These are phyloP conservation scores for Pseudomyrmex flavicornis DNA, from an alignment of 1,140 invertebrate species.

Conservation along the genomic window DNA sequence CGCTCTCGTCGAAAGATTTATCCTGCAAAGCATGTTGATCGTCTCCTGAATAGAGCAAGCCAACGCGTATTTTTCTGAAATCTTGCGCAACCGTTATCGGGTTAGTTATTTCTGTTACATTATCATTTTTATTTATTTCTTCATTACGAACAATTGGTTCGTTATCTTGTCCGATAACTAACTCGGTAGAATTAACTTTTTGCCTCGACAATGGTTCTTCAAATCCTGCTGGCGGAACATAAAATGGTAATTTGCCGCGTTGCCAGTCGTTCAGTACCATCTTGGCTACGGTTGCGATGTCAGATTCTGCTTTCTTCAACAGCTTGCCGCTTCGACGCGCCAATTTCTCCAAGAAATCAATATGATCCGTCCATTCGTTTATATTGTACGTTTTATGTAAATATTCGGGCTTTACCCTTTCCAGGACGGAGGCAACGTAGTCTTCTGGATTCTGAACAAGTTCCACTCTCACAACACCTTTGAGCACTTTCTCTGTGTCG, in stretches of 20 bases:
- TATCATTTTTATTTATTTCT: constrained; percentile 68
- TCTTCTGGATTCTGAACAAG: constrained; percentile 97
- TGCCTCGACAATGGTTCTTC: constrained; percentile 87
- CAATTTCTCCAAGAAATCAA: constrained; percentile 97
- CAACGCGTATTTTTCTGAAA: constrained; percentile 92
- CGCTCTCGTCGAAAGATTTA: constrained; percentile 2
- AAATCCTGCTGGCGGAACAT: constrained; percentile 93
- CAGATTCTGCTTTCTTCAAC: constrained; percentile 98
- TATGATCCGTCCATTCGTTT: constrained; percentile 90
- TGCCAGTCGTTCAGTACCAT: constrained; percentile 99
- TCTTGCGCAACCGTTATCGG: constrained; percentile 88
- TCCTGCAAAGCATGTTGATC: constrained; percentile 84
- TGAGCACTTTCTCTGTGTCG: constrained; percentile 98
- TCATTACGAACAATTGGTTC: not conserved
- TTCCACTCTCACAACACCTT: constrained; percentile 98
- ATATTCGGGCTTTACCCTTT: constrained; percentile 96
- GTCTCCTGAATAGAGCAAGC: constrained; percentile 89
- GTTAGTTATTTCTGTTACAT: constrained; percentile 75
- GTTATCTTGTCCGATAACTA: constrained; percentile 73
- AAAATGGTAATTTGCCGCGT: constrained; percentile 98
- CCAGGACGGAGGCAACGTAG: constrained; percentile 94
- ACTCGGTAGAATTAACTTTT: constrained; percentile 19
- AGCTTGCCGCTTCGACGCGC: constrained; percentile 95
- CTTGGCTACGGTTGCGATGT: constrained; percentile 94
- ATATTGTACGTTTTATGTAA: constrained; percentile 97